Evolutionary conservation across 2,888 invertebrate species (phyloP).

Genomic region (Acrobasis consociella): DNA sequence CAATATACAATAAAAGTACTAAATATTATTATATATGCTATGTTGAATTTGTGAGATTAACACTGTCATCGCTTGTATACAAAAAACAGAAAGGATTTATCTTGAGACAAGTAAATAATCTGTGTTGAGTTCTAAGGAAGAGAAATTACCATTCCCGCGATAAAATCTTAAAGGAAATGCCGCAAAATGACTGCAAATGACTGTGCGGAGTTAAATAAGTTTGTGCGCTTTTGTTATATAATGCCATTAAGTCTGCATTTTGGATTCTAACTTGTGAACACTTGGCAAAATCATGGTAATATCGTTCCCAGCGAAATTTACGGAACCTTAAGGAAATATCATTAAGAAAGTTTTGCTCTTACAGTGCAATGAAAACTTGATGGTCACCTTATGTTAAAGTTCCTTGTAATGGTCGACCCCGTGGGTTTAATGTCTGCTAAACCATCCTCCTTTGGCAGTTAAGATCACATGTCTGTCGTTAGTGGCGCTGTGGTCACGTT

Average conservation of each 20-base stretch:
- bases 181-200: constrained; percentile 49
- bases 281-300: constrained; percentile 17
- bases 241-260: constrained; percentile 41
- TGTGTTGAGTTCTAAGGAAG: constrained; percentile 25
- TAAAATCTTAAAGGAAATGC: constrained; percentile 49
- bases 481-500: not conserved
- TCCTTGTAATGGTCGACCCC: constrained; percentile 3
- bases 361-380: constrained; percentile 13
- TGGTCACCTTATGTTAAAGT: constrained; percentile 17
- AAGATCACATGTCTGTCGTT: not conserved
- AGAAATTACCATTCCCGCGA: constrained; percentile 49
- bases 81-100: constrained; percentile 11
- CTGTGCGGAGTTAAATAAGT: constrained; percentile 45
- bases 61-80: not conserved
- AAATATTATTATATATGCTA: too few species aligned
- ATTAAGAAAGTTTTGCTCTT: constrained; percentile 16
- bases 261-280: constrained; percentile 33
- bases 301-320: constrained; percentile 13
- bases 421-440: constrained; percentile 7
- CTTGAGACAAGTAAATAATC: constrained; percentile 22
- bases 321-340: constrained; percentile 11
- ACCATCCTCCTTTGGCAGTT: not conserved
- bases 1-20: too few species aligned
- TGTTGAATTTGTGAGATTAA: not conserved
- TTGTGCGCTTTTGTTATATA: constrained; percentile 44